Evolutionary conservation across 1,140 invertebrate species (phyloP).

Genomic region (Latrodectus geometricus): DNA sequence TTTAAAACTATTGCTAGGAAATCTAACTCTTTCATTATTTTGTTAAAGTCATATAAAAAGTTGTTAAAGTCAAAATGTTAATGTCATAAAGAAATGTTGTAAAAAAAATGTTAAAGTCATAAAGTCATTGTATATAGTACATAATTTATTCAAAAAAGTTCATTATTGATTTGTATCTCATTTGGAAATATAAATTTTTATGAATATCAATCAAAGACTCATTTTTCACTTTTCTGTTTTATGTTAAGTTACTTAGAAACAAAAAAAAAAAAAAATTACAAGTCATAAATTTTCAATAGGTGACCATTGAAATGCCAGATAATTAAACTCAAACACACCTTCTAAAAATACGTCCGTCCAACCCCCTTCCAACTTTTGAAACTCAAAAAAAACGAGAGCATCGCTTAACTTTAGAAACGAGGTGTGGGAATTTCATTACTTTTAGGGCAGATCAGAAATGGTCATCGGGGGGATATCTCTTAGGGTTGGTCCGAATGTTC

Average conservation of each 20-base stretch:
- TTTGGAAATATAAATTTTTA: neutral
- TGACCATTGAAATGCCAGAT: slow-evolving; percentile 48
- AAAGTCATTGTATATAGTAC: too few species aligned
- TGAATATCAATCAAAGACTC: neutral
- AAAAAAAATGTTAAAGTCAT: too few species aligned
- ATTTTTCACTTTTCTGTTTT: slow-evolving; percentile 9
- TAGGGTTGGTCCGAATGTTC: slow-evolving; percentile 11
- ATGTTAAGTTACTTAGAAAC: neutral
- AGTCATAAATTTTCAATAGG: slow-evolving; percentile 35
- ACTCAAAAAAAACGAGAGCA: neutral
- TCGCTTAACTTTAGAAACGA: slow-evolving; percentile 18
- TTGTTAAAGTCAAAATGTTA: too few species aligned
- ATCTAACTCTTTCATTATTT: too few species aligned
- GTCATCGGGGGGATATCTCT: neutral
- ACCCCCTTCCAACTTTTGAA: neutral
- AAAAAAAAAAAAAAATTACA: neutral
- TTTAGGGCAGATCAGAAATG: slow-evolving; percentile 15
- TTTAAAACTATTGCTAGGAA: too few species aligned
- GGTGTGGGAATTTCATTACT: slow-evolving; percentile 28
- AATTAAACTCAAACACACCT: slow-evolving; percentile 51
- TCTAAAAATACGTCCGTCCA: slow-evolving; percentile 30
- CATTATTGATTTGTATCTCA: neutral
- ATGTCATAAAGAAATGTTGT: too few species aligned
- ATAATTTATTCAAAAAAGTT: too few species aligned
- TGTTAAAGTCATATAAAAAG: too few species aligned